phyloP scores from a whole-genome alignment of 2,113 vertebrate species.

The Jacana jacana region DNA sequence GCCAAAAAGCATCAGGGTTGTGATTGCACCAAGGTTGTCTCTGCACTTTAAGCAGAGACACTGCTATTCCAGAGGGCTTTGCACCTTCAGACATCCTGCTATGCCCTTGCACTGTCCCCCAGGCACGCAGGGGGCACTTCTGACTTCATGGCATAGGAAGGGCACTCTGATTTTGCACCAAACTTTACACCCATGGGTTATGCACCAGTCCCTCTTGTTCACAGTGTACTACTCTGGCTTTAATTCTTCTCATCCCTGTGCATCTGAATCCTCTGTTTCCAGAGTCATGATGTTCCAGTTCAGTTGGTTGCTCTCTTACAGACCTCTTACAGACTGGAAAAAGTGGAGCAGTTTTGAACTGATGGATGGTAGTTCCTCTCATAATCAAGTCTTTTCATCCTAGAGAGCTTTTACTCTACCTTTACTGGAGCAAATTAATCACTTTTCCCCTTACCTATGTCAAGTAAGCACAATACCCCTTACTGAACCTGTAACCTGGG shows the following conservation, averaged over 20 bases:
- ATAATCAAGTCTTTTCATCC: not conserved
- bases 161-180: not conserved
- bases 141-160: not conserved
- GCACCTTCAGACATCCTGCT: not conserved
- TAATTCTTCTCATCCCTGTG: not conserved
- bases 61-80: not conserved
- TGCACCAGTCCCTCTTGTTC: not conserved
- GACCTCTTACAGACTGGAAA: not conserved
- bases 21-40: not conserved
- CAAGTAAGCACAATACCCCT: not conserved
- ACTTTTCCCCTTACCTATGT: not conserved
- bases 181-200: not conserved
- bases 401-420: not conserved
- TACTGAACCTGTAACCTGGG: not conserved
- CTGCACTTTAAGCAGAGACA: not conserved
- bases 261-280: not conserved
- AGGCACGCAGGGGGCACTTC: not conserved
- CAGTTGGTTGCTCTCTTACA: not conserved
- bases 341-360: not conserved
- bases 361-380: not conserved
- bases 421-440: not conserved
- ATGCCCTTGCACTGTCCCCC: not conserved
- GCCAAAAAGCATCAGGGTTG: not conserved
- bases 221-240: not conserved
- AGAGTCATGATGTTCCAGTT: not conserved